Evolutionary conservation across 2,113 vertebrate species (phyloP).

Genomic region (Ariopsis seemanni): DNA sequence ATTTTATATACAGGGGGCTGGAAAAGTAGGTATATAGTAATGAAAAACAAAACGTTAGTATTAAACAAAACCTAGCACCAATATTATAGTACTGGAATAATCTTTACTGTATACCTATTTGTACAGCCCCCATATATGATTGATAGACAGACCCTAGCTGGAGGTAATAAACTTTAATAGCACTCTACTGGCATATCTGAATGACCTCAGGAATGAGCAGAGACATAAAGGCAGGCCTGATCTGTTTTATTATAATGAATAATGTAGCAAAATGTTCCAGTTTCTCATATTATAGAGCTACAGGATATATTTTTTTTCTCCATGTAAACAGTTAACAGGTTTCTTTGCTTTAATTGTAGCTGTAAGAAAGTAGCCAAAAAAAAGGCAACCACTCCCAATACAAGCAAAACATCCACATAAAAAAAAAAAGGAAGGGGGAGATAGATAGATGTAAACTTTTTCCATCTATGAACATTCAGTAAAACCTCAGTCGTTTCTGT

Average conservation of each 20-base stretch:
- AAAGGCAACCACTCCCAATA: neutral
- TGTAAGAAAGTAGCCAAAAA: neutral
- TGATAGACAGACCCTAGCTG: too few relatives aligned
- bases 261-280: slow-evolving; percentile 1
- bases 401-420: neutral
- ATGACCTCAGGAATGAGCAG: neutral
- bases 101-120: too few relatives aligned
- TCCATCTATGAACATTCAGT: neutral
- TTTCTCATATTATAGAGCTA: neutral
- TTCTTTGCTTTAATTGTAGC: neutral
- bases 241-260: neutral
- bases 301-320: neutral
- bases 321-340: neutral
- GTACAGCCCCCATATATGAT: too few relatives aligned
- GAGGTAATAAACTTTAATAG: too few relatives aligned
- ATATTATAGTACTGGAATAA: too few relatives aligned
- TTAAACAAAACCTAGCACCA: too few relatives aligned
- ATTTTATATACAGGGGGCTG: too few relatives aligned
- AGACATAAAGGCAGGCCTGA: neutral
- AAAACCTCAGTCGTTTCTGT: neutral
- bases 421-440: neutral
- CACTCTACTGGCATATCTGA: too few relatives aligned
- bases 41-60: too few relatives aligned
- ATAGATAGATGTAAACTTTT: neutral
- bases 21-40: too few relatives aligned